phyloP scores from a whole-genome alignment of 2,797 vertebrate species.

The Karalla daura region DNA sequence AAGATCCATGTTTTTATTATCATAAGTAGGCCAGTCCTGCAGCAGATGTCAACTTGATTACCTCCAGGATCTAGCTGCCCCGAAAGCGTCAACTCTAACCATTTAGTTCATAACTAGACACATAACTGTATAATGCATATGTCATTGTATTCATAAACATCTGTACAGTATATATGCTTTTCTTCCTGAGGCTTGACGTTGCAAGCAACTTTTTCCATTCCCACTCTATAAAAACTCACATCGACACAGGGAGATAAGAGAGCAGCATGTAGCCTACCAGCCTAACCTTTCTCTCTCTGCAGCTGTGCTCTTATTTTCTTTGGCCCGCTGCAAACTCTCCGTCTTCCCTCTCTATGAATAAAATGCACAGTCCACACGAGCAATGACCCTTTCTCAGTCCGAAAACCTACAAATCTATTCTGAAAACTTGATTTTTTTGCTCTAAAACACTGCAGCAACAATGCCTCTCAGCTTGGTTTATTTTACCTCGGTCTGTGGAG shows the following conservation, averaged over 20 bases:
- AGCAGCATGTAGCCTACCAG: conserved; percentile 11
- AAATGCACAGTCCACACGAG: conserved; percentile 44
- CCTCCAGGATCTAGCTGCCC: neutral
- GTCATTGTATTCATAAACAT: too few relatives aligned
- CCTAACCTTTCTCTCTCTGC: conserved; percentile 31
- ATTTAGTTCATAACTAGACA: too few relatives aligned
- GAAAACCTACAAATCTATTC: conserved; percentile 31
- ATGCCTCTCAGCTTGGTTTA: neutral
- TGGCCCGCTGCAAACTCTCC: conserved; percentile 30
- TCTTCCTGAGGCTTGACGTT: neutral
- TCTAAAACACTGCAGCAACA: neutral
- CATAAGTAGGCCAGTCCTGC: neutral
- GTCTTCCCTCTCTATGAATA: conserved; percentile 31
- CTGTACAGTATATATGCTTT: too few relatives aligned
- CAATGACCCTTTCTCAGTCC: conserved; percentile 2
- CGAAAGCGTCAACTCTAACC: neutral
- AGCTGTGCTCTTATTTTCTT: conserved; percentile 42
- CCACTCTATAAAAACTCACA: conserved; percentile 8
- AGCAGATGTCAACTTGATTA: neutral
- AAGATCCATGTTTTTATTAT: too few relatives aligned
- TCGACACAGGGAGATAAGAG: conserved; percentile 22
- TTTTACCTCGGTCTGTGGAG: neutral
- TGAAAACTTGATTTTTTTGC: neutral
- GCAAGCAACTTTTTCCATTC: neutral
- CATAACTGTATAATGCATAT: too few relatives aligned